Evolutionary conservation across 2,113 vertebrate species (phyloP), one percentile per base, ranked within the genome.

Genomic region (Paracanthobrama guichenoti): DNA sequence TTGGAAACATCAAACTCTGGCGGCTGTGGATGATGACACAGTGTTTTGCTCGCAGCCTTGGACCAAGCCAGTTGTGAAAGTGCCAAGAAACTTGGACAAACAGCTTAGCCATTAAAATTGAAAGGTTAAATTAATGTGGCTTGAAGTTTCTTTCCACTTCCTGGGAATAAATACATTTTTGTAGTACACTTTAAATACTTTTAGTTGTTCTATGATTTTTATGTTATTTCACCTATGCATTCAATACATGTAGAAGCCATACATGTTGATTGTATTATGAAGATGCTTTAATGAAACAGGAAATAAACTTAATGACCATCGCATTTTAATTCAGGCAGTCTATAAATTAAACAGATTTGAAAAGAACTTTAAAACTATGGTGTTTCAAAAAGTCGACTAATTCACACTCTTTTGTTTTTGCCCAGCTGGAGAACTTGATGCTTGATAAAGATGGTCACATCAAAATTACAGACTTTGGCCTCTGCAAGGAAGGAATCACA

Each of bases 401-500:
- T 85, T n/a, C n/a, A n/a, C n/a, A n/a, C 53, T 85, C 24, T 66
- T 22, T 74, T 53, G 66, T 88, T 66, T 88, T 39, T 60, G 20
- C 82, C 86, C 94, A 99, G 97, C 93, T 99, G 95, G 97, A 99
- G 91, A 99, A 99, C 93, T 92, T 99, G 90, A 98, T 99, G 97
- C 94, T 98, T 91, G 97, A 98, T 93, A 99, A 99, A 95, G 97
- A 99, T 57, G 97, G 97, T 67, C 97, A 99, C 89, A 97, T 99
- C 93, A 99, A 99, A 93, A 99, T 99, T 90, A 98, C 97, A 69
- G 97, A 99, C 90, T 99, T 98, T 85, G 97, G 97, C 86, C 97
- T 99, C 87, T 99, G 97, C 93, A 99, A 99, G 92, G 97, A 99
- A 93, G 97, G 97, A 85, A 99, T 99, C 94, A 99, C 97, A 86